Conservation (phyloP, 2,113 vertebrate species). For the Numenius arquata region DNA sequence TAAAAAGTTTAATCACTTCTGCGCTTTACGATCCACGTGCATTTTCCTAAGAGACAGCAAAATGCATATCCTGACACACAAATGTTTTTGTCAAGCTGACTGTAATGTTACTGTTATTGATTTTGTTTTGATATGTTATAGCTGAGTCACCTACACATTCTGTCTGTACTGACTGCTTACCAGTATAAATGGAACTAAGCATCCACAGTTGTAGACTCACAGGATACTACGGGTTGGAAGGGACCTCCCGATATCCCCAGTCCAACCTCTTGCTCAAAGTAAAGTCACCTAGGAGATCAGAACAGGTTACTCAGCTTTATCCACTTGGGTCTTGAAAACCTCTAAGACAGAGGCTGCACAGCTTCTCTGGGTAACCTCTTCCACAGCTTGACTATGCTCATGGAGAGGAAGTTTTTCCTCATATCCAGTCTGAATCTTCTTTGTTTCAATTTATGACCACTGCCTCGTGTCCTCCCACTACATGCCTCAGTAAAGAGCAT, state of each 20-base stretch:
- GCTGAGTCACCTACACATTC: neutral
- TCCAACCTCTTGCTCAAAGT: neutral
- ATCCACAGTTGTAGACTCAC: neutral
- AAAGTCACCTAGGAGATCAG: neutral
- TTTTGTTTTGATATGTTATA: neutral
- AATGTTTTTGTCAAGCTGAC: neutral
- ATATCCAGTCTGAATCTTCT: neutral
- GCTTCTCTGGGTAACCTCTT: neutral
- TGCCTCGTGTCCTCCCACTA: neutral
- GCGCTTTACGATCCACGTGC: neutral
- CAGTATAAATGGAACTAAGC: neutral
- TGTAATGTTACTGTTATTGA: neutral
- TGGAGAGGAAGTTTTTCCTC: neutral
- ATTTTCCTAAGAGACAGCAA: neutral
- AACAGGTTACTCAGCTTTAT: neutral
- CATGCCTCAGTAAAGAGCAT: accelerated
- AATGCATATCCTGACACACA: neutral
- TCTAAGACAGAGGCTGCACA: neutral
- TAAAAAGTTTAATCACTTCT: neutral
- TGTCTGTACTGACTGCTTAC: neutral
- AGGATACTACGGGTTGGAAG: neutral
- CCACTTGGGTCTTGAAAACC: neutral
- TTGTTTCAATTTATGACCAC: neutral
- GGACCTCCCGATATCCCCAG: neutral
- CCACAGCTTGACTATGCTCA: neutral